Evolutionary conservation across 2,113 vertebrate species (phyloP).

Genomic region (Pterocles burchelli): DNA sequence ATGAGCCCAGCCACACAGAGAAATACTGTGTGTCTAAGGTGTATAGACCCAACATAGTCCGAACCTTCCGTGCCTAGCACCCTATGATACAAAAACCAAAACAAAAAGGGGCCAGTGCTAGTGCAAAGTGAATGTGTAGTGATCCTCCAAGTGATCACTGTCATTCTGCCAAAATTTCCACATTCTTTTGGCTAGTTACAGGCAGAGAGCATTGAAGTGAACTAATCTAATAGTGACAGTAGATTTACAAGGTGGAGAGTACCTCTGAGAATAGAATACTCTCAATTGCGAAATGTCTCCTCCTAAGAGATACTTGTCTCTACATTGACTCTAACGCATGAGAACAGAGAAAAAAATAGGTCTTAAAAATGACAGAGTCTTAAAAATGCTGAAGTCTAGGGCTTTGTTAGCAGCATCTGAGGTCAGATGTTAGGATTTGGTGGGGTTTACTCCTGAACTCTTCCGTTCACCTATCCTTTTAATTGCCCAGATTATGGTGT

Average conservation of each 20-base stretch:
- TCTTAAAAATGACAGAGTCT: not conserved
- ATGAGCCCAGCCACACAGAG: not conserved
- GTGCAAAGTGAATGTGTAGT: not conserved
- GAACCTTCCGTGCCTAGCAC: not conserved
- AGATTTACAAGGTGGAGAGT: not conserved
- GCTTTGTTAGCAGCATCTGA: not conserved
- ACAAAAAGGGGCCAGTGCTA: not conserved
- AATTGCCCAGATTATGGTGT: not conserved
- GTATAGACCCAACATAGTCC: not conserved
- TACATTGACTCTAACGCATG: not conserved
- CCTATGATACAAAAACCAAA: not conserved
- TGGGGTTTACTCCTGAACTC: not conserved
- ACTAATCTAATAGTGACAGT: not conserved
- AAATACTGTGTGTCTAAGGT: not conserved
- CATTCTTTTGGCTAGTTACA: not conserved
- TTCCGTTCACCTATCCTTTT: not conserved
- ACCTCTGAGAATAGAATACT: not conserved
- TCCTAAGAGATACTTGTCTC: not conserved
- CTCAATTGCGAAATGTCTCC: accelerated
- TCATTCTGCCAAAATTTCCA: not conserved
- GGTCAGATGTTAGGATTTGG: not conserved
- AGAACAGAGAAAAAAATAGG: not conserved
- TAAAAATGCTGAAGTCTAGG: not conserved
- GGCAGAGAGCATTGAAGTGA: not conserved
- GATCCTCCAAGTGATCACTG: not conserved